These are phyloP conservation scores for Epiblema foenella DNA, from an alignment of 2,888 invertebrate species.

Conservation along the genomic window DNA sequence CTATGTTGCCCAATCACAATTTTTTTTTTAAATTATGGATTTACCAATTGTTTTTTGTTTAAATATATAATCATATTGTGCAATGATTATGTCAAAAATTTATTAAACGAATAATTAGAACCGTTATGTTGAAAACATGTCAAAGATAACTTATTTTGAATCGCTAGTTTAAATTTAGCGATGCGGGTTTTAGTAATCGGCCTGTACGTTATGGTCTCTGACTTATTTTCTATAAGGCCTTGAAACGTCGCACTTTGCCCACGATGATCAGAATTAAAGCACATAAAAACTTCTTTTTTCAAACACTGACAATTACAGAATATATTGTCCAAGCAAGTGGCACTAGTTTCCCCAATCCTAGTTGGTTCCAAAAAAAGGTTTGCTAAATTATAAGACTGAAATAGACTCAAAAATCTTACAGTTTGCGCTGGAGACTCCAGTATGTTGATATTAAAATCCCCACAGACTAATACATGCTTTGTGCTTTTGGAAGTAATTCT, in stretches of 20 bases:
- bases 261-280: neutral
- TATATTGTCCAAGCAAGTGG: conserved; percentile 3
- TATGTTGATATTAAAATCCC: neutral
- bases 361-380: neutral
- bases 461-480: neutral
- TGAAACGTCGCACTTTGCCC: conserved; percentile 2
- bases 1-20: too few species aligned
- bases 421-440: neutral
- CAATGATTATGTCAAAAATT: neutral
- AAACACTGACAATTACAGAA: neutral
- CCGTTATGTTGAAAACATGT: neutral
- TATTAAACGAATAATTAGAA: neutral
- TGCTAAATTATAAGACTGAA: neutral
- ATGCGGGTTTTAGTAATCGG: neutral
- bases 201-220: neutral
- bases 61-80: neutral
- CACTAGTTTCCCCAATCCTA: neutral
- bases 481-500: neutral
- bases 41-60: neutral
- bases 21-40: too few species aligned
- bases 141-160: neutral
- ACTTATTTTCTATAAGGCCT: neutral
- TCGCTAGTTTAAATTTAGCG: neutral
- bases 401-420: too few species aligned
- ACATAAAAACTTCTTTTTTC: neutral